Conservation (phyloP, 2,113 vertebrate genomes). For the Zeus faber region DNA sequence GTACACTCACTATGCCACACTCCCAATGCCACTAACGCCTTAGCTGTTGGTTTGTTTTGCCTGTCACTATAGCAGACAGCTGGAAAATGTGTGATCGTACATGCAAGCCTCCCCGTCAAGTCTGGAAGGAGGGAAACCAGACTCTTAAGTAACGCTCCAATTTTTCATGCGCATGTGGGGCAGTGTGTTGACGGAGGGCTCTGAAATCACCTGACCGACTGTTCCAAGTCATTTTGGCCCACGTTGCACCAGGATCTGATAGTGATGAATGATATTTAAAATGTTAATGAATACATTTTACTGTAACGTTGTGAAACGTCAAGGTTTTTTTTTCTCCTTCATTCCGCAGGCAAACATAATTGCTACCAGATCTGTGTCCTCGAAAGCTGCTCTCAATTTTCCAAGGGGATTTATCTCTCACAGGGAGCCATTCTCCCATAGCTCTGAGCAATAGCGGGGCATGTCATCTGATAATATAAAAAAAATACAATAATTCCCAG, state of each 20-base stretch:
- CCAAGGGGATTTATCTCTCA: constrained; percentile 41
- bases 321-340: constrained; percentile 19
- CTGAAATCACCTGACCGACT: not conserved
- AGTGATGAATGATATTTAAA: constrained; percentile 37
- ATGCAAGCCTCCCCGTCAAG: constrained; percentile 23
- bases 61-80: constrained; percentile 25
- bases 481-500: constrained; percentile 17
- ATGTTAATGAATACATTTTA: constrained; percentile 35
- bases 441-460: constrained; percentile 3
- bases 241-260: constrained; percentile 5
- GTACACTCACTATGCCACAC: too few relatives aligned
- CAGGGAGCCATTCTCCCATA: constrained; percentile 15
- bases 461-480: constrained; percentile 25
- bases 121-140: constrained; percentile 19
- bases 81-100: constrained; percentile 21
- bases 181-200: constrained; percentile 19
- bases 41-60: constrained; percentile 36
- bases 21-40: too few relatives aligned
- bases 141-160: constrained; percentile 11
- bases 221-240: constrained; percentile 16
- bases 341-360: constrained; percentile 47
- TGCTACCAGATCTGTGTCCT: constrained; percentile 60
- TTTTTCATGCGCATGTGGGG: constrained; percentile 16
- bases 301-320: constrained; percentile 24
- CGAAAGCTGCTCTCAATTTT: constrained; percentile 56